Conservation (phyloP, 2,797 vertebrate genomes). For the Carcharodon carcharias region DNA sequence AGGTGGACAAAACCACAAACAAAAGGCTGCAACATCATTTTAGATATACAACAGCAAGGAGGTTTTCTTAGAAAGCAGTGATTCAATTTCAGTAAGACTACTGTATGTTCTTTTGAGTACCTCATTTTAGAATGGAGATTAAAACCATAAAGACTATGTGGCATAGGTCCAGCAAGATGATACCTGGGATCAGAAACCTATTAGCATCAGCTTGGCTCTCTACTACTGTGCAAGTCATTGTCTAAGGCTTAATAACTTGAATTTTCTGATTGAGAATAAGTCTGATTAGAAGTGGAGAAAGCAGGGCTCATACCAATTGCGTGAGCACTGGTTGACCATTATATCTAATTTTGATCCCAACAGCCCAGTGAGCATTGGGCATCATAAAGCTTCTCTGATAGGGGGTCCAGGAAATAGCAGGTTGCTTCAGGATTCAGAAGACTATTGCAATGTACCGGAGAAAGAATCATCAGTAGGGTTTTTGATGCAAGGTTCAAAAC, state of each 20-base stretch:
- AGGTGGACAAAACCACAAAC: neutral
- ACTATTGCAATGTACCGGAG: no score
- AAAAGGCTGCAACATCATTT: neutral
- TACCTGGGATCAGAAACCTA: neutral
- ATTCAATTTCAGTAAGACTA: neutral
- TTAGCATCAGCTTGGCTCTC: neutral
- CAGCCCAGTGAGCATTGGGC: no score
- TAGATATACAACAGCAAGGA: neutral
- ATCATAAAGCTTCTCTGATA: no score
- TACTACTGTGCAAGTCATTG: neutral
- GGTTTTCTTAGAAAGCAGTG: neutral
- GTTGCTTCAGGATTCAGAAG: no score
- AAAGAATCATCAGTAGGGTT: no score
- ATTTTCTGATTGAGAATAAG: no score
- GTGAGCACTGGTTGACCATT: neutral
- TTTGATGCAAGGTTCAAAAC: no score
- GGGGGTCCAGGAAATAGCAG: no score
- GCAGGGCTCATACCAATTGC: neutral
- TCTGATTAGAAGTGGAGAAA: neutral
- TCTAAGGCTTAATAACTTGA: no score
- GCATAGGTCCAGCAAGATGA: neutral
- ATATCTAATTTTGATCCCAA: no score
- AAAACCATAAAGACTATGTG: neutral
- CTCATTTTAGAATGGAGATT: neutral
- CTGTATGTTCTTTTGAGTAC: neutral